phyloP scores from a whole-genome alignment of 2,113 vertebrate genomes.

The Antechinus stuartii region DNA sequence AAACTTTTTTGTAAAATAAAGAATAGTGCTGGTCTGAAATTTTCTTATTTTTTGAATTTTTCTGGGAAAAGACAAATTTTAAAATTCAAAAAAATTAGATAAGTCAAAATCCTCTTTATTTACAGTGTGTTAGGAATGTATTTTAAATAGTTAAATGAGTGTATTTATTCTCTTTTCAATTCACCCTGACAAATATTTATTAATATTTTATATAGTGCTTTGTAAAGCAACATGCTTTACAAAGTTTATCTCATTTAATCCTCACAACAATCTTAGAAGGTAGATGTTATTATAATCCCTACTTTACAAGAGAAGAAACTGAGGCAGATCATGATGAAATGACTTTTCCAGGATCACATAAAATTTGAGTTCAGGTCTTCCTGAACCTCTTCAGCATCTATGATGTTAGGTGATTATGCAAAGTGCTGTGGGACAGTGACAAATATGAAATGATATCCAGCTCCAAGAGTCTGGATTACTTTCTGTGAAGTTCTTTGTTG shows the following conservation, averaged over 20 bases:
- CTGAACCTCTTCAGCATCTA: neutral
- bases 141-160: constrained; percentile 4
- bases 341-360: neutral
- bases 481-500: neutral
- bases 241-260: neutral
- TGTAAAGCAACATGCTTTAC: neutral
- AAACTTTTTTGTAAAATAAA: neutral
- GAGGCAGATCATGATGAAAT: neutral
- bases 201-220: neutral
- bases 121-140: neutral
- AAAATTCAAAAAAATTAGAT: neutral
- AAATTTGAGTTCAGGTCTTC: neutral
- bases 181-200: neutral
- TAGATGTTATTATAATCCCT: neutral
- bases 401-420: neutral
- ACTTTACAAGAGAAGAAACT: neutral
- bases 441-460: neutral
- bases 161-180: neutral
- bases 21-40: neutral
- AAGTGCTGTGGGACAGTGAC: neutral
- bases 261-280: neutral
- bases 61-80: neutral
- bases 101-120: neutral
- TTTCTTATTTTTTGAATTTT: constrained; percentile 23
- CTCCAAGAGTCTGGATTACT: neutral